A percentile compares a stretch with the other conserved stretches of the same genome.
Evolutionary conservation across 2,797 vertebrate genomes (phyloP).

Genomic region (Arctocebus calabarensis): DNA sequence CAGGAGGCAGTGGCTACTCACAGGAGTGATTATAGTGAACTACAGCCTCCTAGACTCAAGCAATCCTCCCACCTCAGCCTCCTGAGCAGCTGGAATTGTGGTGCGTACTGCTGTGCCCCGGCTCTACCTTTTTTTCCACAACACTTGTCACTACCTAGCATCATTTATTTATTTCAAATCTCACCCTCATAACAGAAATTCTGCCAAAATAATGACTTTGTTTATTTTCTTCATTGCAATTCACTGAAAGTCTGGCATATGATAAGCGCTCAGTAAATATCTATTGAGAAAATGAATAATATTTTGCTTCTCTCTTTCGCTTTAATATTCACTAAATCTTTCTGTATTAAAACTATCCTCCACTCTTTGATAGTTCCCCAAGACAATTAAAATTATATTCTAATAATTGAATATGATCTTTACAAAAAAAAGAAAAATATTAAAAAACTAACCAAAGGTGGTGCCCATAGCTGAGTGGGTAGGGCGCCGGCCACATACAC

Average conservation of each 20-base stretch:
- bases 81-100: not conserved
- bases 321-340: conserved; percentile 16
- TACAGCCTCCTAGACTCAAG: not conserved
- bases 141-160: not conserved
- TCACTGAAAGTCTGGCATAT: not conserved
- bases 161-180: conserved; percentile 19
- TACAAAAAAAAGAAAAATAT: not conserved
- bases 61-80: not conserved
- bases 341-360: not conserved
- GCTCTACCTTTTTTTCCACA: not conserved
- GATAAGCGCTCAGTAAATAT: conserved; percentile 2
- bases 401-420: conserved; percentile 5
- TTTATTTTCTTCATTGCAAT: not conserved
- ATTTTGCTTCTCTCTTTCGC: not conserved
- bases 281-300: not conserved
- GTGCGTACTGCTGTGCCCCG: too few relatives aligned
- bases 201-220: not conserved
- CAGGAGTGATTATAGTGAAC: too few relatives aligned
- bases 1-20: not conserved
- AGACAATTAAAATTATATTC: conserved; percentile 34
- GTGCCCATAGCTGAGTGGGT: too few relatives aligned
- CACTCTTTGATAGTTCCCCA: not conserved
- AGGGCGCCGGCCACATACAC: too few relatives aligned
- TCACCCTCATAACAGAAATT: not conserved
- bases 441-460: too few relatives aligned